phyloP scores from a whole-genome alignment of 2,888 invertebrate species.

The Drosophila colorata region DNA sequence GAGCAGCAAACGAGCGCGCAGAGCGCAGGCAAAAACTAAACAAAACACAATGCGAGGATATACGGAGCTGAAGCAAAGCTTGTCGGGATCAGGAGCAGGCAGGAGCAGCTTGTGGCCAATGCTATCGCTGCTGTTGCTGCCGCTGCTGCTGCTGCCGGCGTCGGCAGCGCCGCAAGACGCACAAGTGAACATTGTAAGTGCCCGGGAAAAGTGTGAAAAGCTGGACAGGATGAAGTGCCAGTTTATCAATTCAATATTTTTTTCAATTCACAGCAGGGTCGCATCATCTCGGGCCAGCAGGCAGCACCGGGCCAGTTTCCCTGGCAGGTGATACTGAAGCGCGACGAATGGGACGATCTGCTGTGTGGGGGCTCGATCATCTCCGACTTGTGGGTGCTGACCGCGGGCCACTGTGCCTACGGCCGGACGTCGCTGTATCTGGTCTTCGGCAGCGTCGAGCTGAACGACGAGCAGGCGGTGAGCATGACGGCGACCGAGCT shows the following conservation, averaged over 20 bases:
- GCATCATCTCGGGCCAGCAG: constrained; percentile 75
- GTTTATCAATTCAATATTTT: constrained; percentile 24
- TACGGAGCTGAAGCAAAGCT: background rate
- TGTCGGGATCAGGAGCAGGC: constrained; percentile 10
- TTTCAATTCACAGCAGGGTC: constrained; percentile 41
- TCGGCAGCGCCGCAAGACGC: constrained; percentile 28
- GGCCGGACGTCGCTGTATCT: constrained; percentile 66
- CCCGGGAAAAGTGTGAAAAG: background rate
- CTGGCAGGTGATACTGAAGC: constrained; percentile 83
- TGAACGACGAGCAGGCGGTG: constrained; percentile 57
- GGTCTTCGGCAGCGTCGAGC: constrained; percentile 74
- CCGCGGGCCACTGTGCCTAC: constrained; percentile 83
- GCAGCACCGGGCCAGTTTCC: constrained; percentile 80
- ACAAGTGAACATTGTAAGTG: constrained; percentile 27
- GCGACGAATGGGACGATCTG: constrained; percentile 71
- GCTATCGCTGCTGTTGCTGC: constrained; percentile 7
- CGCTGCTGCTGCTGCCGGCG: background rate
- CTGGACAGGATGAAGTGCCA: background rate
- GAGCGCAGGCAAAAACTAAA: background rate
- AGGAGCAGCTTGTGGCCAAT: constrained; percentile 7
- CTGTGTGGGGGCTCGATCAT: constrained; percentile 83
- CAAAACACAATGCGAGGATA: constrained; percentile 11
- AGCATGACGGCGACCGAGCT: constrained; percentile 75
- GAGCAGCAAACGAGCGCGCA: constrained; percentile 36
- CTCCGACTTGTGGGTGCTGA: constrained; percentile 78